Base-by-base conservation (phyloP, 2,797 vertebrate species). In the Girardinus metallicus region DNA sequence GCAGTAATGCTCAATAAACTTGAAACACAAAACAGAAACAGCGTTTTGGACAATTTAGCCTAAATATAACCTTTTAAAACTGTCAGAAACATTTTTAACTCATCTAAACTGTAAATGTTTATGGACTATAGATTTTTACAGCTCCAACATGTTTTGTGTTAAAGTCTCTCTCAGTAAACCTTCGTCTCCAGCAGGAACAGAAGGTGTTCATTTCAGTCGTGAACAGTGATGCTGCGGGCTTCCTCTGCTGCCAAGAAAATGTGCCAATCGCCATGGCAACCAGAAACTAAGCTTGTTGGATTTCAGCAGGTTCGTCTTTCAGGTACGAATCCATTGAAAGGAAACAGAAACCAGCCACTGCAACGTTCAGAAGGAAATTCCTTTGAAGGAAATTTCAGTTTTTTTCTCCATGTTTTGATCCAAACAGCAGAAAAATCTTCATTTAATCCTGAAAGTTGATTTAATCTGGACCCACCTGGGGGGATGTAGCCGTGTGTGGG, bases 401-500 rank as follows among this genome's bases (percentile, higher is more conserved):
- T 55, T 55, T n/a, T n/a, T 55, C 53, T 55, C 12, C 53, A n/a
- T 55, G 11, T 55, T 55, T 53, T 55, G 26, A 55, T 55, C 53
- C 53, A n/a, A 55, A 60, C 11, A 15, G 12, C 57, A 60, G 57
- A 60, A 60, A 60, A 60, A 55, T n/a, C 26, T 55, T n/a, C 53
- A n/a, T 55, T 55, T n/a, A n/a, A 55, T n/a, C 53, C 34, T 66
- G 62, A 36, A 6, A 31, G n/a, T 16, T 31, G 5, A 13, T 29
- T 31, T 31, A 39, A 16, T 36, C 36, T 68, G 43, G 73, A 70
- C 81, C 72, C 93, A 98, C 97, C 97, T 96, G 96, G 96, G 73
- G 97, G 93, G 86, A 98, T 94, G 93, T 98, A 98, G 78, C 97
- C 95, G 47, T 97, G 96, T 74, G 97, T 92, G 86, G 96, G 96